phyloP scores from a whole-genome alignment of 2,888 invertebrate genomes.

The Heterodera filipjevi region DNA sequence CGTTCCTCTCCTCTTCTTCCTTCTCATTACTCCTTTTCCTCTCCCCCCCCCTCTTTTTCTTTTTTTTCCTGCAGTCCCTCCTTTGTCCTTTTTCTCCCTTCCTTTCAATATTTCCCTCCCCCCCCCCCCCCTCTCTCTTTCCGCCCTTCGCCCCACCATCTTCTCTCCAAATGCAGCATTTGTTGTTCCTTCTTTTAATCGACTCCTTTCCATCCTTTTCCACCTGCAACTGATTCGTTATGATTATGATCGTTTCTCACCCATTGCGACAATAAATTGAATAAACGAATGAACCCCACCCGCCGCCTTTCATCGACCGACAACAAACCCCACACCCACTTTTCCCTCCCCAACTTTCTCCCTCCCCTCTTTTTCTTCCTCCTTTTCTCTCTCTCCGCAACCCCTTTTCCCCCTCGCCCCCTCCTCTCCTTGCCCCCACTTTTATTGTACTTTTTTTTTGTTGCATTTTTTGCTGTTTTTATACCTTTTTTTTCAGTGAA shows the following conservation, averaged over 20 bases:
- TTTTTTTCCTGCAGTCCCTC: background rate
- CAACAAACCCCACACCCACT: background rate
- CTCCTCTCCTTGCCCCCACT: background rate
- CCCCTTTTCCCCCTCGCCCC: background rate
- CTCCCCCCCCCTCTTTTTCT: background rate
- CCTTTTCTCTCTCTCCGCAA: too few relatives aligned
- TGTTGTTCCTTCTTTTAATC: background rate
- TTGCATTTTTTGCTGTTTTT: background rate
- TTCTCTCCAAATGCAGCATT: background rate
- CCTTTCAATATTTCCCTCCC: background rate
- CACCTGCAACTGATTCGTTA: constrained; percentile 7
- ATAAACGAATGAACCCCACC: background rate
- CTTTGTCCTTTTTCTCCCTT: background rate
- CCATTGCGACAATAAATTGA: background rate
- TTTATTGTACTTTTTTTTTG: background rate
- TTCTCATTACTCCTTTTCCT: background rate
- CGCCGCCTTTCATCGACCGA: background rate
- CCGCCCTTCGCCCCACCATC: background rate
- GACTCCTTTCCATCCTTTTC: background rate
- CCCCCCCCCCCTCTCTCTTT: background rate
- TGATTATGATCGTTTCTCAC: background rate
- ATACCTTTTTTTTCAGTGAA: background rate
- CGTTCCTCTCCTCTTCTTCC: background rate
- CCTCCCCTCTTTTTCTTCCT: background rate
- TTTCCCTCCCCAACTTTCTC: background rate